Base-by-base conservation (phyloP, 2,888 invertebrate genomes). In the Hyppa rectilinea region DNA sequence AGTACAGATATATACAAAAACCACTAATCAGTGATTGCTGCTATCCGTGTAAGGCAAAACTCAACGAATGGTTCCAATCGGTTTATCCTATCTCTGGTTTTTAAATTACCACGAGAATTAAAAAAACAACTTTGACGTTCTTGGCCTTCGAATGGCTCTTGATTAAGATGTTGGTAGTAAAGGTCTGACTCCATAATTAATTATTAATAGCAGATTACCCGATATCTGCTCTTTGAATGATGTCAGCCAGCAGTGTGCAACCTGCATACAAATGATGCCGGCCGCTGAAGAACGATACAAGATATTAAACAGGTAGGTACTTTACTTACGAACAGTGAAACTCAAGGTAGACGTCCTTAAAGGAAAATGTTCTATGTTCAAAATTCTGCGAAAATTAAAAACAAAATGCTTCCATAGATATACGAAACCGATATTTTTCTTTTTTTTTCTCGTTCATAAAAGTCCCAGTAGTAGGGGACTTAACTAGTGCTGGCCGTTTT, bases 401-500 rank as follows among this genome's bases (percentile, higher is more conserved):
- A n/a, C n/a, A n/a, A n/a, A n/a, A n/a, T n/a, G n/a, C n/a, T n/a
- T n/a, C n/a, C n/a, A n/a, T n/a, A n/a, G n/a, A n/a, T n/a, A n/a
- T n/a, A n/a, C n/a, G n/a, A n/a, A n/a, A n/a, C n/a, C n/a, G n/a
- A n/a, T n/a, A n/a, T n/a, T n/a, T n/a, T n/a, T n/a, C n/a, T n/a
- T n/a, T 43, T 73, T 70, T 29, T 43, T 17, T 26, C 38, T 52
- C 23, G 5, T 26, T 38, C 5, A 12, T 14, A 34, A 34, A 17
- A 2, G 20, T 2, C 17, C 31, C 36, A 58, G 1, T 72, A 52
- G 79, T 80, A 74, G 80, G 59, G 80, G 65, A 26, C 10, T 2
- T 6, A 45, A 61, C 71, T 52, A 59, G 59, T 53, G 64, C 61
- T 64, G 50, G 29, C 85, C 85, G 34, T 82, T 83, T 77, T 80